Percentiles rank a stretch among this genome's conserved stretches.
Evolutionary conservation across 2,888 invertebrate genomes (phyloP).

Genomic region (Caradrina kadenii): DNA sequence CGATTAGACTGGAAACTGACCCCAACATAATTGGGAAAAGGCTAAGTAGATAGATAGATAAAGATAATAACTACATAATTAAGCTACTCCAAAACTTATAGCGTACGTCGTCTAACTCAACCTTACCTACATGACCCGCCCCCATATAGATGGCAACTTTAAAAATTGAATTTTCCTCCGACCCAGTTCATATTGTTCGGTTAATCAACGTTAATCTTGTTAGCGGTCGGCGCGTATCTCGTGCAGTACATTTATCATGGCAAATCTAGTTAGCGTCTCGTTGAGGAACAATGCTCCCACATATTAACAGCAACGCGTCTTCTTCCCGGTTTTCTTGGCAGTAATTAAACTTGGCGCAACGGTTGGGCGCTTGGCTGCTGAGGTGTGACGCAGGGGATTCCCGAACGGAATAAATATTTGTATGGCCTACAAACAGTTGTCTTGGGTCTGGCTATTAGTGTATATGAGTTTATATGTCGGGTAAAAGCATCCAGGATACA

Average conservation of each 20-base stretch:
- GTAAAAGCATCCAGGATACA: too few species aligned
- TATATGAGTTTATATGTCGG: too few species aligned
- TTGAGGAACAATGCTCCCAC: constrained; percentile 57
- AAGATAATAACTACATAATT: too few species aligned
- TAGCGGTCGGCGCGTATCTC: constrained; percentile 68
- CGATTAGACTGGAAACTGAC: too few species aligned
- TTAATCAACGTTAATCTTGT: constrained; percentile 78
- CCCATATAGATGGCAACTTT: constrained; percentile 62
- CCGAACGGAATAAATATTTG: too few species aligned
- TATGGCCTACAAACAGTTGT: too few species aligned
- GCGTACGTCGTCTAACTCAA: constrained; percentile 38
- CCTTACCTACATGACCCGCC: constrained; percentile 51
- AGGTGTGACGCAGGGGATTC: too few species aligned
- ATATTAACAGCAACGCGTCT: constrained; percentile 44
- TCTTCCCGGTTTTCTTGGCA: constrained; percentile 24
- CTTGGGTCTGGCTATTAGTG: too few species aligned
- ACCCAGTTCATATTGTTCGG: constrained; percentile 79
- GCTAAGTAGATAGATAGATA: too few species aligned
- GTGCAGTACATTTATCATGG: constrained; percentile 68
- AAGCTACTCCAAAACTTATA: constrained; percentile 6
- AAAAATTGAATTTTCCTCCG: constrained; percentile 76
- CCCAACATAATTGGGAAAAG: too few species aligned
- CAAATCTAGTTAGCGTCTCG: constrained; percentile 68
- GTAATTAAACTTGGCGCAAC: constrained; percentile 8
- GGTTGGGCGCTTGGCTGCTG: too few species aligned